Evolutionary conservation across 2,888 invertebrate species (phyloP), one percentile per base, ranked within the genome.

Genomic region (Halictus ligatus): DNA sequence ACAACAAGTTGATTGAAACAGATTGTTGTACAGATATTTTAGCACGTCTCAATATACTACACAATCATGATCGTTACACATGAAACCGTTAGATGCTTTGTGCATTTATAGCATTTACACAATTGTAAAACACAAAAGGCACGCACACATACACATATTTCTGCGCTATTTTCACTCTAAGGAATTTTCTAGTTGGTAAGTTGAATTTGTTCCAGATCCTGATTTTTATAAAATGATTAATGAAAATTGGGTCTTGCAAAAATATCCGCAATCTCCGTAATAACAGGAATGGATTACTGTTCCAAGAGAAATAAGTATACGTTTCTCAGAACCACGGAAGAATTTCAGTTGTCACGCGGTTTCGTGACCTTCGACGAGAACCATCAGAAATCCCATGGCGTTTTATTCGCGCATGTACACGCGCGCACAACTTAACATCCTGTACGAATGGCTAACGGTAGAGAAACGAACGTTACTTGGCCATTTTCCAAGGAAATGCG

Each of bases 391-490:
- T 86, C 86, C 60, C 81, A 81, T 86, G 77, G 75, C 15, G 77
- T 78, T 73, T 29, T 48, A 74, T 80, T 82, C 86, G 48, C 86
- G 60, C 81, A 69, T 60, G 54, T 18, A 64, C 29, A 29, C 64
- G 29, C 60, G 50, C 40, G 29, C n/a, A 29, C 48, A n/a, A 29
- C 46, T 80, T 25, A 67, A 12, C 48, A 74, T 77, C 74, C 71
- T 40, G 75, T 71, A 2, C 58, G 25, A 43, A 71, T 71, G 43
- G 35, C 75, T 86, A 86, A 86, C 86, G 86, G 86, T 86, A 85
- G 85, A 29, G 29, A 85, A 72, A 78, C 43, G 58, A 84, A 84
- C 85, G 85, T 85, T 85, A 80, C 81, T 60, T 85, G 85, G 73
- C 85, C 58, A 85, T 75, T 64, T 50, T 43, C 72, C 79, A 79